phyloP scores from a whole-genome alignment of 2,113 vertebrate genomes.

The Toxotes chatareus region DNA sequence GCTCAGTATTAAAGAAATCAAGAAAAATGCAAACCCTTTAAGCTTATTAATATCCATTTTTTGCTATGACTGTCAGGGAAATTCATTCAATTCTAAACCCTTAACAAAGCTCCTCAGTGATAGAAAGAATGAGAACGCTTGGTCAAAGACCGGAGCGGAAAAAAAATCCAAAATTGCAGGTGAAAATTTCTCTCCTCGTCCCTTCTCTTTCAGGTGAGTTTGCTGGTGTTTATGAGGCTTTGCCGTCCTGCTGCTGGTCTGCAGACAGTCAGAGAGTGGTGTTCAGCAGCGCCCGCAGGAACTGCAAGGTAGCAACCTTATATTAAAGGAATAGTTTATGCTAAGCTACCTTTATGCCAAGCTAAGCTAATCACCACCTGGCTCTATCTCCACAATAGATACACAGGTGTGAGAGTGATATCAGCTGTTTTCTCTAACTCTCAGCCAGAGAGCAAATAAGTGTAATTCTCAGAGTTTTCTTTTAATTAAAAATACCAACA shows the following conservation, averaged over 20 bases:
- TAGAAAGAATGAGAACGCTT: not conserved
- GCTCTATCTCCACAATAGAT: too few relatives aligned
- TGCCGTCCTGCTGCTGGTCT: conserved; percentile 85
- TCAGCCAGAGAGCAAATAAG: too few relatives aligned
- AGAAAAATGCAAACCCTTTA: too few relatives aligned
- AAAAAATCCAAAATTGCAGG: not conserved
- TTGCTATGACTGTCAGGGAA: not conserved
- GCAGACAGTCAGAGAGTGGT: conserved; percentile 84
- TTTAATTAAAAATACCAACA: too few relatives aligned
- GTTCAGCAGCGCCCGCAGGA: conserved; percentile 84
- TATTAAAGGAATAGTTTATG: not conserved
- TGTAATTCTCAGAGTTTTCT: too few relatives aligned
- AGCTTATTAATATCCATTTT: too few relatives aligned
- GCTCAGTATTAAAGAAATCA: too few relatives aligned
- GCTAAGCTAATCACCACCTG: too few relatives aligned
- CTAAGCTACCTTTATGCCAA: too few relatives aligned
- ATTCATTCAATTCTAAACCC: not conserved
- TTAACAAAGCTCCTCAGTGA: not conserved
- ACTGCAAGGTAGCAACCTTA: conserved; percentile 79
- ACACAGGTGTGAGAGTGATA: too few relatives aligned
- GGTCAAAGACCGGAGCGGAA: not conserved
- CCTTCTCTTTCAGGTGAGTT: conserved; percentile 75
- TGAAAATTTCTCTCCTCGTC: not conserved
- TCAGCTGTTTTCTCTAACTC: too few relatives aligned
- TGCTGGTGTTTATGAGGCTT: conserved; percentile 82